Conservation (phyloP, 2,888 invertebrate genomes). For the Eledona agricola region DNA sequence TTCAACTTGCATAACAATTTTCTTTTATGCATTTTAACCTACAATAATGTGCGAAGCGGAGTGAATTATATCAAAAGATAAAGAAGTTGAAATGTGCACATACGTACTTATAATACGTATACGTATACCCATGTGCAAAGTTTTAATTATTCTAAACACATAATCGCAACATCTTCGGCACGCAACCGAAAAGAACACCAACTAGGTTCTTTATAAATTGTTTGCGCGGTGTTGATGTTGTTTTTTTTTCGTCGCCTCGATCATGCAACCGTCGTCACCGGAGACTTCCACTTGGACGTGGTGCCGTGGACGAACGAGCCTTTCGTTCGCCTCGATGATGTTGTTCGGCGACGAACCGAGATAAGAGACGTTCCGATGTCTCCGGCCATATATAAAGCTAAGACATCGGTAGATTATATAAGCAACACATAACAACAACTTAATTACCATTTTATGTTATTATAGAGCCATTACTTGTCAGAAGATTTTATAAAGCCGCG, state of each 20-base stretch:
- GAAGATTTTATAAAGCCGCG: slow-evolving; percentile 45
- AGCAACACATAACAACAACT: slow-evolving; percentile 42
- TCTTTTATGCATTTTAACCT: slow-evolving; percentile 35
- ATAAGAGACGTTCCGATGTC: slow-evolving; percentile 10
- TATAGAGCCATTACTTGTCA: slow-evolving; percentile 50
- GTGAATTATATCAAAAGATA: slow-evolving; percentile 45
- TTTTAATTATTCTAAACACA: slow-evolving; percentile 58
- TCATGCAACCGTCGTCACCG: slow-evolving; percentile 23
- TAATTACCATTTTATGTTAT: slow-evolving; percentile 51
- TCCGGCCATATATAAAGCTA: slow-evolving; percentile 24
- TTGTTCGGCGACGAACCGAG: slow-evolving; percentile 5
- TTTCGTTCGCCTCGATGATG: slow-evolving; percentile 1
- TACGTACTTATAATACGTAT: too few relatives aligned
- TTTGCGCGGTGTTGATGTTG: background rate
- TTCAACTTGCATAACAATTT: slow-evolving; percentile 45
- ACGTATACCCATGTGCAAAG: slow-evolving; percentile 47
- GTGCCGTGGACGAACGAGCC: too few relatives aligned
- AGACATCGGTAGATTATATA: slow-evolving; percentile 32
- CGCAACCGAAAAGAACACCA: slow-evolving; percentile 53
- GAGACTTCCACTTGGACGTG: slow-evolving; percentile 9
- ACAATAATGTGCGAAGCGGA: slow-evolving; percentile 28
- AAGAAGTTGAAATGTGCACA: slow-evolving; percentile 50
- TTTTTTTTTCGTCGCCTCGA: slow-evolving; percentile 14
- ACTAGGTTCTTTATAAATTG: slow-evolving; percentile 16
- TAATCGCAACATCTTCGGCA: slow-evolving; percentile 50